Conservation (phyloP, 2,888 invertebrate species). For the Drosophila kuntzei region DNA sequence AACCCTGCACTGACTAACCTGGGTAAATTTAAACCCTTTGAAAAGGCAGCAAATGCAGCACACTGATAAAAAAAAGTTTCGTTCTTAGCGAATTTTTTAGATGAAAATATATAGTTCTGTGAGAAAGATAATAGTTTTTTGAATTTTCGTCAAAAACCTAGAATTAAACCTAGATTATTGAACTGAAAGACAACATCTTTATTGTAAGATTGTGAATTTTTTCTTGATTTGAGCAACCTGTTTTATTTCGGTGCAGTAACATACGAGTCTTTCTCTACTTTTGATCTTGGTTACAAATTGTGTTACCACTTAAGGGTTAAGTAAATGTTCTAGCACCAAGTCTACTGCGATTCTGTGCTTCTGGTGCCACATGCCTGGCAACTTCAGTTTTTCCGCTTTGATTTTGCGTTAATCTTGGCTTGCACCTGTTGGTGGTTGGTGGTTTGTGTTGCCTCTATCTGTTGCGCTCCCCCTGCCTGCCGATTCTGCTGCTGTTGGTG, state of each 20-base stretch:
- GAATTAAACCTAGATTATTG: too few relatives aligned
- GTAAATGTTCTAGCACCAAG: constrained; percentile 55
- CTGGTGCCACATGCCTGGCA: constrained; percentile 52
- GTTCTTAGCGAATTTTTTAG: too few relatives aligned
- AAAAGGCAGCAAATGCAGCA: too few relatives aligned
- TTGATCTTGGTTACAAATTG: background rate
- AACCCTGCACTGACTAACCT: background rate
- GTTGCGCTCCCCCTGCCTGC: background rate
- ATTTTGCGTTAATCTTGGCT: constrained; percentile 78
- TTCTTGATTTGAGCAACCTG: too few relatives aligned
- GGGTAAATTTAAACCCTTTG: background rate
- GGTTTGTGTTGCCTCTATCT: constrained; percentile 19
- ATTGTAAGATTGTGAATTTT: too few relatives aligned
- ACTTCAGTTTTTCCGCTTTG: constrained; percentile 74
- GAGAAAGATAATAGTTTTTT: too few relatives aligned
- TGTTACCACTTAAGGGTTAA: constrained; percentile 47
- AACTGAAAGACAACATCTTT: too few relatives aligned
- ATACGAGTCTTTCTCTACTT: background rate
- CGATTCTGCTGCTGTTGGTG: constrained; percentile 22
- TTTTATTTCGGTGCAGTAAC: too few relatives aligned
- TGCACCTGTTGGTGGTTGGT: constrained; percentile 68
- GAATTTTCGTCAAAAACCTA: too few relatives aligned
- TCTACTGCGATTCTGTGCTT: constrained; percentile 33
- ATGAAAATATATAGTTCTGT: too few relatives aligned
- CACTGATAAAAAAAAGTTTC: too few relatives aligned